Conservation (phyloP, 2,113 vertebrate genomes). For the Nematolebias whitei region DNA sequence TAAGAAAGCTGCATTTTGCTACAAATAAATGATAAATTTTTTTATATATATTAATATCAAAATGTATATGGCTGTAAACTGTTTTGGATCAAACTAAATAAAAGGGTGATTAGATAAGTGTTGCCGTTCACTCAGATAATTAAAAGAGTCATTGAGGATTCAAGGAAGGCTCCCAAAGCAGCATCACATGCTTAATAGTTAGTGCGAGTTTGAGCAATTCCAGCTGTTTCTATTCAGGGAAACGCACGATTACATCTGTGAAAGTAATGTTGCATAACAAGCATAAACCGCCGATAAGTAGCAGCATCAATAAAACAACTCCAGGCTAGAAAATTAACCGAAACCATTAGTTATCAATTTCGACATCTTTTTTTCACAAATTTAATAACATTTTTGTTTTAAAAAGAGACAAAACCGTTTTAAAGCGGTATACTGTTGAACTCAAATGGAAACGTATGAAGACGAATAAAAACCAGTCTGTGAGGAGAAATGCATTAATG, state of each 20-base stretch:
- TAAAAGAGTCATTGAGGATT: background rate
- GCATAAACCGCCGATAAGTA: background rate
- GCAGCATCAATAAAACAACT: background rate
- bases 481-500: background rate
- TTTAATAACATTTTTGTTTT: slow-evolving; percentile 15
- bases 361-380: slow-evolving; percentile 6
- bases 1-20: no score
- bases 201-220: background rate
- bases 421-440: slow-evolving; percentile 1
- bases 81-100: background rate
- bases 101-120: background rate
- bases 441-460: slow-evolving; percentile 12
- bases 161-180: background rate
- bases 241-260: background rate
- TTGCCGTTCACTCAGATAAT: background rate
- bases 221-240: background rate
- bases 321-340: slow-evolving; percentile 3
- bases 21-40: background rate
- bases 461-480: slow-evolving; percentile 5
- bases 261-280: background rate
- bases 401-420: no score
- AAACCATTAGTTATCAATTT: slow-evolving; percentile 8
- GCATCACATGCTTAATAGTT: background rate
- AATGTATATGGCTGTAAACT: background rate
- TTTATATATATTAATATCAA: background rate